These are phyloP conservation scores for Baryphthengus martii DNA, from an alignment of 2,113 vertebrate genomes.

Conservation along the genomic window DNA sequence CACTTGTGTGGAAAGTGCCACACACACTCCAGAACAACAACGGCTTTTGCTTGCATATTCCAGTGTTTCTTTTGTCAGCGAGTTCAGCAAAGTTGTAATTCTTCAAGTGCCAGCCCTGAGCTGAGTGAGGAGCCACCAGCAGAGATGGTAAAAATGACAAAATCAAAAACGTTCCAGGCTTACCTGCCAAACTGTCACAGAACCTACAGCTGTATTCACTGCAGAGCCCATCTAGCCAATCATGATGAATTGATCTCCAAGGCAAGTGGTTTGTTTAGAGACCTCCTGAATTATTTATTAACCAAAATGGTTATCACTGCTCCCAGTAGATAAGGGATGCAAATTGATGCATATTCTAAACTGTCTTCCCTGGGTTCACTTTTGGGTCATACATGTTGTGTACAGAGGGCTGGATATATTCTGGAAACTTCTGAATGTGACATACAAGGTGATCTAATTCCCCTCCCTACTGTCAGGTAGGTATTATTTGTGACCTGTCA, in stretches of 20 bases:
- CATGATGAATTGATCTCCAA: constrained; percentile 97
- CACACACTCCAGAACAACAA: constrained; percentile 89
- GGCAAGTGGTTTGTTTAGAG: constrained; percentile 69
- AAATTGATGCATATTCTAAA: not conserved
- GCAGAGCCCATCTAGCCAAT: constrained; percentile 96
- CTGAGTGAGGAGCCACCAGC: constrained; percentile 81
- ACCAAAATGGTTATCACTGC: not conserved
- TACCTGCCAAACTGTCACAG: constrained; percentile 95
- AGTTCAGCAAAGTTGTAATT: constrained; percentile 88
- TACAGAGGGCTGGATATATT: not conserved
- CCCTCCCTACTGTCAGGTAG: not conserved
- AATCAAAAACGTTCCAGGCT: constrained; percentile 98
- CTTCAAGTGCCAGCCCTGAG: constrained; percentile 87
- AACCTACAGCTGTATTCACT: constrained; percentile 99
- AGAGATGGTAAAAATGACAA: constrained; percentile 99
- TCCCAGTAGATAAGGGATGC: constrained; percentile 27
- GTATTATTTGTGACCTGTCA: not conserved
- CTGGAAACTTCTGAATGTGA: not conserved
- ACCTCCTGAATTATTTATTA: not conserved
- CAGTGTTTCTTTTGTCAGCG: constrained; percentile 96
- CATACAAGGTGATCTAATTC: not conserved
- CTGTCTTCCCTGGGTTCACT: constrained; percentile 2
- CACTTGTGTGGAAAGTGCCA: constrained; percentile 91
- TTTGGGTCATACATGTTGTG: not conserved
- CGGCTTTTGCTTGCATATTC: constrained; percentile 94